Conservation (phyloP, 2,797 vertebrate species). For the Chaetophractus vellerosus region DNA sequence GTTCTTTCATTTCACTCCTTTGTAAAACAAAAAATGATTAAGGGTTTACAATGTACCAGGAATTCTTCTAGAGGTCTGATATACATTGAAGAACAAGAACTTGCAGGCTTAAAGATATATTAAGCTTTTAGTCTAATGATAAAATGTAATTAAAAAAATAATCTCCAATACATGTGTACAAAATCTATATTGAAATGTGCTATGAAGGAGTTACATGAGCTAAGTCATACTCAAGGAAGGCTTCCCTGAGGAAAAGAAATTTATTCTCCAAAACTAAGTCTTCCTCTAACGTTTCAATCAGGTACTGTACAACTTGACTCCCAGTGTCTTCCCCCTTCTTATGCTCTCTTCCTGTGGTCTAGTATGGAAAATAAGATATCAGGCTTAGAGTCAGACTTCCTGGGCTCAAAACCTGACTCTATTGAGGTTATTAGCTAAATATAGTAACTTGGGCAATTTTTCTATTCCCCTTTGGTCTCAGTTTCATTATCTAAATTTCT, state of each 20-base stretch:
- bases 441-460: not conserved
- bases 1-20: not conserved
- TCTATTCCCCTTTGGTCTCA: not conserved
- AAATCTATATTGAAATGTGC: not conserved
- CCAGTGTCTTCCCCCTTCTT: not conserved
- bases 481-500: not conserved
- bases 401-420: not conserved
- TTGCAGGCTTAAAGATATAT: not conserved
- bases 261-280: not conserved
- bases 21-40: not conserved
- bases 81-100: not conserved
- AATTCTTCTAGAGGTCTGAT: not conserved
- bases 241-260: not conserved
- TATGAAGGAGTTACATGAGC: not conserved
- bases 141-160: not conserved
- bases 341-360: not conserved
- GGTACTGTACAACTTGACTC: not conserved
- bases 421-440: not conserved
- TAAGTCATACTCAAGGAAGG: not conserved
- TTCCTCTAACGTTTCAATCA: not conserved
- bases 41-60: not conserved
- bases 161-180: not conserved
- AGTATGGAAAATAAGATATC: not conserved
- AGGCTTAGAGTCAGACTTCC: not conserved
- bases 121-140: not conserved